A percentile compares a stretch with the other conserved stretches of the same genome.
These are phyloP conservation scores for Protosalanx chinensis DNA, from an alignment of 2,797 vertebrate genomes.

Conservation along the genomic window DNA sequence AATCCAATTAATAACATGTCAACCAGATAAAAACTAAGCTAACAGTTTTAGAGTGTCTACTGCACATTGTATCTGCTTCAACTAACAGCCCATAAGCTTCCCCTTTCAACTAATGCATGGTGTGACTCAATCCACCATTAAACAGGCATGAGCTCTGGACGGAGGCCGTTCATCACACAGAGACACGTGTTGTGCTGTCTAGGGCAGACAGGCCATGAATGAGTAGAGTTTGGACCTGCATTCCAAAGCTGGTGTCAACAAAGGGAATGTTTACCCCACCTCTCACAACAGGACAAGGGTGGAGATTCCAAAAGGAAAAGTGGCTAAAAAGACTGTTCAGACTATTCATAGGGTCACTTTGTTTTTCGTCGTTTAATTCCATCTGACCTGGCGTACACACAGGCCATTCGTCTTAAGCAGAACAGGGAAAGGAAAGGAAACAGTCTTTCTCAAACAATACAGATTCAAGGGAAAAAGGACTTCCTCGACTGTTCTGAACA, in stretches of 20 bases:
- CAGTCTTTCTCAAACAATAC: constrained; percentile 29
- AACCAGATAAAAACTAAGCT: constrained; percentile 27
- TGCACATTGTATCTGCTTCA: neutral
- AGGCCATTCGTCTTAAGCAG: constrained; percentile 10
- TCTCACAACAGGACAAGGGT: constrained; percentile 38
- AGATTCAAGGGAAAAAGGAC: constrained; percentile 51
- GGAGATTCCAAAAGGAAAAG: constrained; percentile 45
- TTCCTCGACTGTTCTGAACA: constrained; percentile 39
- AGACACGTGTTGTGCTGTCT: constrained; percentile 34
- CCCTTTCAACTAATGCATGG: neutral
- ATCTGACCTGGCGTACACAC: constrained; percentile 21
- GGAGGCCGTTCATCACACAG: constrained; percentile 10
- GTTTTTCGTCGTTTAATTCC: constrained; percentile 22
- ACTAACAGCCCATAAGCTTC: constrained; percentile 4
- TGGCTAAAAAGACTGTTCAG: constrained; percentile 34
- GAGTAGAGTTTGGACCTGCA: constrained; percentile 43
- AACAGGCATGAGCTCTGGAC: constrained; percentile 2
- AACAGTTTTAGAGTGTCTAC: neutral
- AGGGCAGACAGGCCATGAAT: constrained; percentile 24
- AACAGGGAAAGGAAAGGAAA: constrained; percentile 6
- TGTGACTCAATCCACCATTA: neutral
- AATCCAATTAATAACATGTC: constrained; percentile 48
- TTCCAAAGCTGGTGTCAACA: constrained; percentile 47
- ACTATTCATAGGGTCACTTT: constrained; percentile 22
- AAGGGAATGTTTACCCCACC: constrained; percentile 34